Conservation (phyloP, 2,888 invertebrate genomes). For the Suillia variegata region DNA sequence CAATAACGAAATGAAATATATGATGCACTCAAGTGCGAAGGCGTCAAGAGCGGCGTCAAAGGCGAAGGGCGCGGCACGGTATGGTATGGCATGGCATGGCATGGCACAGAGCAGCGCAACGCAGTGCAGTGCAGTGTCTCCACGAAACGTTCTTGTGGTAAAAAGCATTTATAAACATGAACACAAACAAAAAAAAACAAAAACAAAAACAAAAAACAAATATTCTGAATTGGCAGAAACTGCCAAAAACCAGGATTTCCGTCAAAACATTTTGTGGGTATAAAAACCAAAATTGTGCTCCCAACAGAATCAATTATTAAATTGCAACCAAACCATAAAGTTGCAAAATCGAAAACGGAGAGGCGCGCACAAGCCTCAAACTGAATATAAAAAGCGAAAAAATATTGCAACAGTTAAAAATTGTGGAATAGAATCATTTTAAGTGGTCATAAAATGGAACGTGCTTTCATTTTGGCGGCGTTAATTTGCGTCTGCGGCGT, state of each 20-base stretch:
- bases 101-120: too few relatives aligned
- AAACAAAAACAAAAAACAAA: neutral
- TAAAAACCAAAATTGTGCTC: constrained; percentile 37
- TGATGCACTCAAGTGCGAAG: neutral
- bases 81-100: too few relatives aligned
- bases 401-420: constrained; percentile 1
- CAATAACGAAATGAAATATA: neutral
- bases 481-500: constrained; percentile 26
- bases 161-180: too few relatives aligned
- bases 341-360: constrained; percentile 8
- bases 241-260: neutral
- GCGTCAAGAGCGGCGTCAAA: neutral
- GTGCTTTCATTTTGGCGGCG: constrained; percentile 23
- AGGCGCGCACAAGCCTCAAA: constrained; percentile 3
- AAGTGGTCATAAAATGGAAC: constrained; percentile 30
- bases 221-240: neutral
- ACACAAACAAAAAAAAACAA: too few relatives aligned
- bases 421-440: constrained; percentile 8
- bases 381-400: neutral
- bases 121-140: too few relatives aligned
- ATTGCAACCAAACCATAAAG: constrained; percentile 28
- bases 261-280: constrained; percentile 25
- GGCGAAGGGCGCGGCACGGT: too few relatives aligned
- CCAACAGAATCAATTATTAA: constrained; percentile 41
- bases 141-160: neutral